Evolutionary conservation across 2,888 invertebrate species (phyloP).

Genomic region (Cinara cedri): DNA sequence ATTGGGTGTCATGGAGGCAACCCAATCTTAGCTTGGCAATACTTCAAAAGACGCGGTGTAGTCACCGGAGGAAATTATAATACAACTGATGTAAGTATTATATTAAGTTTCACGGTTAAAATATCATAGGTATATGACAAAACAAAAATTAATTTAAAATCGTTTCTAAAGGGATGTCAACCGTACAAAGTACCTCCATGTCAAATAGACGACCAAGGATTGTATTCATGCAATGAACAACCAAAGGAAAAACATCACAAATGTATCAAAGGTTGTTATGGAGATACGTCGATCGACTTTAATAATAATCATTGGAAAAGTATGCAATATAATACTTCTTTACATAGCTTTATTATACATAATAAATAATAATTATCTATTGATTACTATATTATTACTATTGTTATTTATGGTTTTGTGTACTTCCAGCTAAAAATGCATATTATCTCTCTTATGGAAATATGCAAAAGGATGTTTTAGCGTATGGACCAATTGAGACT

Average conservation of each 20-base stretch:
- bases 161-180: constrained; percentile 48
- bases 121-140: neutral
- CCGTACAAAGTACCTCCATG: constrained; percentile 21
- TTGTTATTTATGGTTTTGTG: neutral
- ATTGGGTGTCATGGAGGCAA: constrained; percentile 38
- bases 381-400: no score
- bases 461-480: constrained; percentile 83
- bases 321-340: no score
- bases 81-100: constrained; percentile 31
- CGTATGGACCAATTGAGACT: constrained; percentile 87
- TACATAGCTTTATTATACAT: no score
- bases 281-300: neutral
- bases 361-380: neutral
- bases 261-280: constrained; percentile 14
- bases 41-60: constrained; percentile 11
- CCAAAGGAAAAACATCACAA: neutral
- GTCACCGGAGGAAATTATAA: constrained; percentile 44
- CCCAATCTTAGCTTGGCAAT: constrained; percentile 28
- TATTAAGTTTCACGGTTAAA: no score
- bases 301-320: neutral
- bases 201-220: neutral
- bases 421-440: neutral
- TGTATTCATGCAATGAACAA: neutral
- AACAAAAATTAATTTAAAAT: no score
- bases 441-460: constrained; percentile 63